Conservation (phyloP, 92 coral and sea anemone genomes). For the Heteractis magnifica region DNA sequence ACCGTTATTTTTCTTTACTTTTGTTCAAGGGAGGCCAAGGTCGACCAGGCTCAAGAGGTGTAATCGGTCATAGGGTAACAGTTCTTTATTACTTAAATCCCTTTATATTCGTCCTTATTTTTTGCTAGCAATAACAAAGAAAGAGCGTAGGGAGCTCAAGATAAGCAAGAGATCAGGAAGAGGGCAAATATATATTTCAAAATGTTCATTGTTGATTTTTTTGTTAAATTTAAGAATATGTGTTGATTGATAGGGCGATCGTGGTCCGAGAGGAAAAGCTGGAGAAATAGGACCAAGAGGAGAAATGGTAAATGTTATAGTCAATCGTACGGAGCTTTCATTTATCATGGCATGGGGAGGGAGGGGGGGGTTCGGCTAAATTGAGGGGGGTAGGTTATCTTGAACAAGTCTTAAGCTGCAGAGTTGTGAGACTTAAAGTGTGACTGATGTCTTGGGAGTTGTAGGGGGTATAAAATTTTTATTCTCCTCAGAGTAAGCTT, state of each 20-base stretch:
- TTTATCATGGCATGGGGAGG: too few species aligned
- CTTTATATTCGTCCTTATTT: neutral
- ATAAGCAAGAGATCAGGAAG: too few species aligned
- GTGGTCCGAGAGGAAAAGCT: conserved; percentile 55
- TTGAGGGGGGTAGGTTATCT: too few species aligned
- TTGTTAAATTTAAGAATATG: neutral
- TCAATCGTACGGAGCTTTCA: neutral
- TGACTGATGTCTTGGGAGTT: too few species aligned
- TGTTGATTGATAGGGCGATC: conserved; percentile 46
- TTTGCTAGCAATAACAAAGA: too few species aligned
- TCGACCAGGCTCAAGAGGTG: conserved; percentile 65
- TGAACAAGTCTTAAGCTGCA: too few species aligned
- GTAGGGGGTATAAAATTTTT: neutral
- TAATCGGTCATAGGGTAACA: conserved; percentile 58
- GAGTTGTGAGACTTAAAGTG: too few species aligned
- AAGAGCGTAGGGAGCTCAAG: too few species aligned
- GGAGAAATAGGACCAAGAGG: conserved; percentile 23
- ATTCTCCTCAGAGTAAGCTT: too few species aligned
- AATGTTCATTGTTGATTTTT: neutral
- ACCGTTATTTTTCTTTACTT: neutral
- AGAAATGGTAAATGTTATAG: neutral
- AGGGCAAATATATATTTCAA: too few species aligned
- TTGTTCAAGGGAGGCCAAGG: conserved; percentile 60
- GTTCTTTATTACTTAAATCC: neutral
- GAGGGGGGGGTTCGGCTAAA: too few species aligned